phyloP scores from a whole-genome alignment of 2,797 vertebrate genomes.

The Anniella stebbinsi region DNA sequence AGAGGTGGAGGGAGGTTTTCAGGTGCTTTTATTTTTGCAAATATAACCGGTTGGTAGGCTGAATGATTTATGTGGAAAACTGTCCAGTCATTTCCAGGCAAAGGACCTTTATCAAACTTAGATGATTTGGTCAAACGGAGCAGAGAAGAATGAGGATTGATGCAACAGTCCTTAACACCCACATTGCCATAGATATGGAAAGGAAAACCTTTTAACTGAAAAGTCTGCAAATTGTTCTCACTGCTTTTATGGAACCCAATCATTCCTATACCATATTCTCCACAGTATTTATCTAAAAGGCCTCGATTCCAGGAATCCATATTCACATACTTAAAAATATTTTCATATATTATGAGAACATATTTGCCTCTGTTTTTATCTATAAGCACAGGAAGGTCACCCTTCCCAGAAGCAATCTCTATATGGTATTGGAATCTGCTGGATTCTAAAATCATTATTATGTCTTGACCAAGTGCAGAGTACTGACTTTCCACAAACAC shows the following conservation, averaged over 20 bases:
- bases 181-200: slow-evolving; percentile 90
- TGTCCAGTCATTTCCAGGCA: slow-evolving; percentile 94
- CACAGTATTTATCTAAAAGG: slow-evolving; percentile 94
- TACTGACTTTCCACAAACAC: slow-evolving; percentile 98
- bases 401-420: slow-evolving; percentile 95
- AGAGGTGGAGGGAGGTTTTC: slow-evolving; percentile 76
- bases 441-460: slow-evolving; percentile 92
- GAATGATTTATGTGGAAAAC: slow-evolving; percentile 94
- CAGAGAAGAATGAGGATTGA: slow-evolving; percentile 91
- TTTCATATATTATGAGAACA: slow-evolving; percentile 95
- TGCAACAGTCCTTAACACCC: slow-evolving; percentile 90
- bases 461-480: slow-evolving; percentile 94
- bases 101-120: slow-evolving; percentile 87
- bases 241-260: slow-evolving; percentile 92
- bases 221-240: slow-evolving; percentile 88
- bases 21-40: slow-evolving; percentile 86
- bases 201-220: slow-evolving; percentile 88
- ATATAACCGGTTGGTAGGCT: slow-evolving; percentile 91
- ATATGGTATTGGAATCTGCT: slow-evolving; percentile 92
- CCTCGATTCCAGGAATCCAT: slow-evolving; percentile 95
- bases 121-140: slow-evolving; percentile 90
- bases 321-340: slow-evolving; percentile 92
- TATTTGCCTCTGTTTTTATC: slow-evolving; percentile 92
- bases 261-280: slow-evolving; percentile 91
- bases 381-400: slow-evolving; percentile 92